phyloP scores from a whole-genome alignment of 2,888 invertebrate genomes.

The Diaphora mendica region DNA sequence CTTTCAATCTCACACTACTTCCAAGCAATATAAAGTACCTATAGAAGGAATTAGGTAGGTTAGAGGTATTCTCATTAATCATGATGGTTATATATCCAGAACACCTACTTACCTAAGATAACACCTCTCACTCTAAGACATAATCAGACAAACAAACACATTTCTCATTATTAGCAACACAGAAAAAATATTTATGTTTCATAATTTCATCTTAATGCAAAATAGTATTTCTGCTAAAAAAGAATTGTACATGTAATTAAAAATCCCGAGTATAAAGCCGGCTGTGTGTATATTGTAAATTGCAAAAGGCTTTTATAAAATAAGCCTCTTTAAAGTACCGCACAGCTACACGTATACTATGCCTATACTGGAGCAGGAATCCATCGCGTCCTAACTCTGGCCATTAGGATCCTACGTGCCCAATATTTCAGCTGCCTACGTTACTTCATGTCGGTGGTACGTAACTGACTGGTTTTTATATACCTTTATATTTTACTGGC shows the following conservation, averaged over 20 bases:
- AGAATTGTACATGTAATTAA: neutral
- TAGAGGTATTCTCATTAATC: neutral
- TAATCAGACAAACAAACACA: neutral
- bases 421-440: conserved; percentile 53
- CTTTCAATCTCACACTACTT: too few species aligned
- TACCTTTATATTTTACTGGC: neutral
- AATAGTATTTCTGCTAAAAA: neutral
- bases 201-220: neutral
- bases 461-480: neutral
- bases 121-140: neutral
- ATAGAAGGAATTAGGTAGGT: too few species aligned
- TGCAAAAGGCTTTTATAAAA: neutral
- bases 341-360: neutral
- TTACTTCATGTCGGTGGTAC: conserved; percentile 15
- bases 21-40: too few species aligned
- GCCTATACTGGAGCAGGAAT: conserved; percentile 39
- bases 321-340: neutral
- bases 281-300: neutral
- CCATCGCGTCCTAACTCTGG: conserved; percentile 55
- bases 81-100: neutral
- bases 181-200: neutral
- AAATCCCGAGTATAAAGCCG: neutral
- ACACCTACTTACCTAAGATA: neutral
- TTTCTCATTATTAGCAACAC: neutral
- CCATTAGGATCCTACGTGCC: conserved; percentile 60